Base-by-base conservation (phyloP, 2,888 invertebrate species). In the Tinea semifulvella region DNA sequence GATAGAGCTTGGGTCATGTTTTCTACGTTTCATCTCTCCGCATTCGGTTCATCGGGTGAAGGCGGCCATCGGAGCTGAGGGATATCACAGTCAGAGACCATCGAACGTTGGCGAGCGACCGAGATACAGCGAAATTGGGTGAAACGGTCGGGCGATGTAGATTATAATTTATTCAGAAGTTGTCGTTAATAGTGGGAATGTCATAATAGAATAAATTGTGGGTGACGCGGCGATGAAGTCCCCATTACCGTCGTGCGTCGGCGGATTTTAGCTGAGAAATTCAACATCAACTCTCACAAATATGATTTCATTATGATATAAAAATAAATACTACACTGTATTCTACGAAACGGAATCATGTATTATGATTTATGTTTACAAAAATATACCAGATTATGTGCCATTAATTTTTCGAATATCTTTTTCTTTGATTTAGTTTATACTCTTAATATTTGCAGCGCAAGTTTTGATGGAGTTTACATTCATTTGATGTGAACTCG, bases 11-110 rank as follows among this genome's bases (percentile, higher is more conserved):
- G 72, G 63, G 69, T 69, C 77, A 76, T 76, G 50, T 72, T 77
- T 75, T 68, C 69, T 72, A 60, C 75, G 73, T 74, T 75, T 77
- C 77, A 77, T 79, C 55, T 49, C 40, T 49, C 63, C 51, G 47
- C 52, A 49, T 48, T 49, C 36, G 48, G 40, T 49, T 36, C 36
- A 36, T 36, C 38, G 10, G 36, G 17, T n/a, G n/a, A n/a, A n/a
- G n/a, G n/a, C n/a, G n/a, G n/a, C n/a, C n/a, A n/a, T n/a, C n/a
- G n/a, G n/a, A n/a, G n/a, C n/a, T n/a, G n/a, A n/a, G n/a, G n/a
- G n/a, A n/a, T n/a, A n/a, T n/a, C n/a, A n/a, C n/a, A n/a, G n/a
- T n/a, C n/a, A n/a, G n/a, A n/a, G n/a, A n/a, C n/a, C n/a, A n/a
- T n/a, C n/a, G n/a, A n/a, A n/a, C n/a, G n/a, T n/a, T n/a, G n/a